Conservation (phyloP, 2,797 vertebrate species). For the Dermochelys coriacea region DNA sequence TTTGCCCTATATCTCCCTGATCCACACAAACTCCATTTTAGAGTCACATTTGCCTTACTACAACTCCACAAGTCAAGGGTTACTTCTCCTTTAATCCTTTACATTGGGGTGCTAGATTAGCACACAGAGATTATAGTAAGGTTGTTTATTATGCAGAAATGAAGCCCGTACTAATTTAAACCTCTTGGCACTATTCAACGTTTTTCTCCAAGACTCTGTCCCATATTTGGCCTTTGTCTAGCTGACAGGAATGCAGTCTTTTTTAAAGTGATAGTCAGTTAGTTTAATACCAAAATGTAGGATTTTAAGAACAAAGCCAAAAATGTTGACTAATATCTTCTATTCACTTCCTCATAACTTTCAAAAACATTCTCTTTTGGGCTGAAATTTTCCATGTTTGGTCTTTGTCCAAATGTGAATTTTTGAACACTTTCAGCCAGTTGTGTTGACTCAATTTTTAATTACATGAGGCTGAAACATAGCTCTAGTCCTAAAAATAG, state of each 20-base stretch:
- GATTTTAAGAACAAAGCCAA: slow-evolving; percentile 51
- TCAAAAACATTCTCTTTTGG: background rate
- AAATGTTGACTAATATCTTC: background rate
- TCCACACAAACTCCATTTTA: background rate
- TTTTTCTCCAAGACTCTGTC: slow-evolving; percentile 53
- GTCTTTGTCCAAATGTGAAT: slow-evolving; percentile 55
- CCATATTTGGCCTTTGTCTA: slow-evolving; percentile 68
- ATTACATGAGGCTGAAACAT: slow-evolving; percentile 56
- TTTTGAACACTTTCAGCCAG: slow-evolving; percentile 47
- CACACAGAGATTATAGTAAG: background rate
- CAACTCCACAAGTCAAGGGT: background rate
- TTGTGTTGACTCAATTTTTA: slow-evolving; percentile 66
- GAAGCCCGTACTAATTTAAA: slow-evolving; percentile 26
- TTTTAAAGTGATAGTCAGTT: slow-evolving; percentile 67
- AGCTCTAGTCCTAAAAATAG: background rate
- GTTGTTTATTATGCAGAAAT: slow-evolving; percentile 51
- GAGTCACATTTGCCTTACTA: background rate
- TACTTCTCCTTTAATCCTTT: background rate
- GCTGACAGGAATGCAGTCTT: slow-evolving; percentile 64
- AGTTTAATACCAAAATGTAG: slow-evolving; percentile 20
- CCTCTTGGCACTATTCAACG: slow-evolving; percentile 1
- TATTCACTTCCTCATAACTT: slow-evolving; percentile 12
- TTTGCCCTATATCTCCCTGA: slow-evolving; percentile 6
- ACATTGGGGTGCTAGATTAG: background rate
- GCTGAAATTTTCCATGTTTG: slow-evolving; percentile 51